These are phyloP conservation scores for Spongilla lacustris DNA, from an alignment of 37 sponge, comb jelly and placozoan genomes.

Conservation along the genomic window DNA sequence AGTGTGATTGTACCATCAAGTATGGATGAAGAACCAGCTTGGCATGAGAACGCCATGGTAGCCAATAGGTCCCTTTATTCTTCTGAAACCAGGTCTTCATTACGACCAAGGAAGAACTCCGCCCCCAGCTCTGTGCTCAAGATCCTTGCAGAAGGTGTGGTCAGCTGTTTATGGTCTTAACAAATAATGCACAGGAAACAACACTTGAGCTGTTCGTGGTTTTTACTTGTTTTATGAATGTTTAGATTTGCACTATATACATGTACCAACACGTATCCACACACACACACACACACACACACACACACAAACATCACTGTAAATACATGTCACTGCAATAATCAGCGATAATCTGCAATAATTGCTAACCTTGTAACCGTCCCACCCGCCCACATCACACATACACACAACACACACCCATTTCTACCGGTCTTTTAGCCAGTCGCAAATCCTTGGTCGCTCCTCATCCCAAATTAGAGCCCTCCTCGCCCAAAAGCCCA, in stretches of 20 bases:
- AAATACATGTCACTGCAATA: too few species aligned
- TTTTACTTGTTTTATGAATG: too few species aligned
- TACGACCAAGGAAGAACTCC: conserved; percentile 33
- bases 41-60: conserved; percentile 11
- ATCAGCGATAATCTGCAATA: too few species aligned
- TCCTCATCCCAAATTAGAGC: neutral
- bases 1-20: neutral
- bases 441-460: neutral
- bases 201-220: too few species aligned
- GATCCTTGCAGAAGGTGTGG: neutral
- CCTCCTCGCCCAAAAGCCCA: neutral
- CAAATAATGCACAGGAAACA: neutral
- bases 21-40: neutral
- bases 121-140: neutral
- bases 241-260: too few species aligned
- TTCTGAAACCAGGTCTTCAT: neutral
- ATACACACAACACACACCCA: neutral
- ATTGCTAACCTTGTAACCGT: too few species aligned
- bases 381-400: neutral
- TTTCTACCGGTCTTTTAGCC: too few species aligned
- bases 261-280: too few species aligned
- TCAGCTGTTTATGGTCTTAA: neutral
- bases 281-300: neutral
- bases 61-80: conserved; percentile 27
- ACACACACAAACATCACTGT: neutral